Conservation (phyloP, 2,113 vertebrate species). For the rabbit (Oryctolagus cuniculus) region mOryCun1.1 NC_091440.1:55914001-55914500, state of each 20-base stretch:
- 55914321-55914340: background rate
- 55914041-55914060: background rate
- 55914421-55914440: background rate
- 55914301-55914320: background rate
- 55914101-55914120: background rate
- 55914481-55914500: conserved; percentile 58
- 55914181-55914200: background rate
- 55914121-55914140: background rate
- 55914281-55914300: background rate
- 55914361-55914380: background rate
- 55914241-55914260: conserved; percentile 11
- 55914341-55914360: background rate
- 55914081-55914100: background rate
- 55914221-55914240: background rate
- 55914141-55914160: background rate
- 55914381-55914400: conserved; percentile 22
- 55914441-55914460: background rate
- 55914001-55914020: background rate
- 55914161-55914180: background rate
- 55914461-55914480: conserved; percentile 31
- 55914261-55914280: background rate
- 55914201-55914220: background rate
- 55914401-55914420: conserved; percentile 12
- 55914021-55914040: background rate
- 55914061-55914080: background rate